Conservation (phyloP, 2,797 vertebrate genomes). For the Florisuga fusca region DNA sequence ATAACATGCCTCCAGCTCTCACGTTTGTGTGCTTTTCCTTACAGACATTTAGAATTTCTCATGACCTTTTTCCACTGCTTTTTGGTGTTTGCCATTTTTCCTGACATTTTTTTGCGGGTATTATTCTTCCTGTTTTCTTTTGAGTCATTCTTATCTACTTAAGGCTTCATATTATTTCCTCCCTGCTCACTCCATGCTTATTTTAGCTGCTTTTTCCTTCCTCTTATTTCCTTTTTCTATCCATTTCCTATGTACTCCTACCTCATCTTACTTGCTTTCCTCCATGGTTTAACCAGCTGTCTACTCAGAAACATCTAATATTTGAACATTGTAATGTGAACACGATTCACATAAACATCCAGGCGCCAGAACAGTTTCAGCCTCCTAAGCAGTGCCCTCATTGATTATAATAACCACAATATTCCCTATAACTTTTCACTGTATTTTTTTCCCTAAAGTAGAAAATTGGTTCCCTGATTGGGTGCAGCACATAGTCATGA, state of each 20-base stretch:
- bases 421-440: neutral
- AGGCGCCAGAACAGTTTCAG: neutral
- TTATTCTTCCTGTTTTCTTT: constrained; percentile 60
- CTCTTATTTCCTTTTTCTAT: constrained; percentile 18
- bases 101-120: neutral
- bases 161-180: constrained; percentile 19
- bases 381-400: neutral
- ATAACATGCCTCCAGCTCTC: neutral
- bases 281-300: neutral
- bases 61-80: neutral
- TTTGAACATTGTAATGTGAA: neutral
- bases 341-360: neutral
- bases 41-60: neutral
- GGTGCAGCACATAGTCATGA: neutral
- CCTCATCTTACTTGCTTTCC: neutral
- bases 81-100: constrained; percentile 6
- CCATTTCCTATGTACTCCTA: neutral
- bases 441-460: neutral
- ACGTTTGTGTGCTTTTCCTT: neutral
- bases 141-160: constrained; percentile 27
- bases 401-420: neutral
- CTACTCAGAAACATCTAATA: neutral
- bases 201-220: constrained; percentile 60
- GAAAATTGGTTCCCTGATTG: neutral
- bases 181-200: neutral